Conservation (phyloP, 2,113 vertebrate species). For the Coracopsis vasa region DNA sequence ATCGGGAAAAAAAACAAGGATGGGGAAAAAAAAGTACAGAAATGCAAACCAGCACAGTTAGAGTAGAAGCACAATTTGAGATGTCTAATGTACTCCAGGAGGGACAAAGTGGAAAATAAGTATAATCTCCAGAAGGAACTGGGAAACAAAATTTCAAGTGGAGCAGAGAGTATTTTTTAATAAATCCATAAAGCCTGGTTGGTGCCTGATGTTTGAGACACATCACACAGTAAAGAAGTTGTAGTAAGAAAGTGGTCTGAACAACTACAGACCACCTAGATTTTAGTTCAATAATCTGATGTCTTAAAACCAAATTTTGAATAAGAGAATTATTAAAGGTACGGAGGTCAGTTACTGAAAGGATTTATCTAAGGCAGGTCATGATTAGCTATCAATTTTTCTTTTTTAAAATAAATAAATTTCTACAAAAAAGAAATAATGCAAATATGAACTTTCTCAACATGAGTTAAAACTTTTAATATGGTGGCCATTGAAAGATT, state of each 20-base stretch:
- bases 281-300: background rate
- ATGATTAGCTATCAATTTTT: background rate
- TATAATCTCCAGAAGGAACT: background rate
- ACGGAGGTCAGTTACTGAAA: background rate
- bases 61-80: background rate
- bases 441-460: background rate
- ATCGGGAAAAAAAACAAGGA: background rate
- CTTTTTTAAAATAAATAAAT: background rate
- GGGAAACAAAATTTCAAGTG: background rate
- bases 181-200: background rate
- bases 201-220: background rate
- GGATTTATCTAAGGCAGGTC: background rate
- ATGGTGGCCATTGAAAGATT: background rate
- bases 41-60: background rate
- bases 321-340: background rate
- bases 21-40: background rate
- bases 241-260: background rate
- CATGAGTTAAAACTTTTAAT: background rate
- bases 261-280: background rate
- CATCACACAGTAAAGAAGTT: background rate
- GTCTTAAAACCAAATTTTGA: background rate
- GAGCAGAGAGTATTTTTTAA: background rate
- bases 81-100: background rate
- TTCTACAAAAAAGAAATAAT: background rate
- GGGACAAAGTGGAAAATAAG: background rate